phyloP scores from a whole-genome alignment of 1,140 invertebrate genomes.

The Drosophila kanapiae region DNA sequence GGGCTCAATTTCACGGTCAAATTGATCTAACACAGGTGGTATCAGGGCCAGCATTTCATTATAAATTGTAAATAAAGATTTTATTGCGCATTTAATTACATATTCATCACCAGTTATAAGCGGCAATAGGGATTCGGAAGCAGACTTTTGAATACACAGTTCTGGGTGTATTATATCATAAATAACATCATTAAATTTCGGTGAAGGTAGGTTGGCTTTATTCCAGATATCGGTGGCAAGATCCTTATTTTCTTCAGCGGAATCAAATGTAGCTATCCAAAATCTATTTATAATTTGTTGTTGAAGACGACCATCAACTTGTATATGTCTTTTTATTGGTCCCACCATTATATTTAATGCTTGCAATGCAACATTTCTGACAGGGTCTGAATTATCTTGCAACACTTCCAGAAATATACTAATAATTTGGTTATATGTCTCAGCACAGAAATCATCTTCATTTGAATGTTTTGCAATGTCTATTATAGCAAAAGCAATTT shows the following conservation, averaged over 20 bases:
- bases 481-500: slow-evolving; percentile 91
- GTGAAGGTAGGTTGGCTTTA: slow-evolving; percentile 86
- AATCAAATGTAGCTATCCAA: slow-evolving; percentile 92
- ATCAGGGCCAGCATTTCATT: slow-evolving; percentile 92
- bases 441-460: slow-evolving; percentile 88
- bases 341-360: slow-evolving; percentile 89
- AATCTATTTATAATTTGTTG: slow-evolving; percentile 89
- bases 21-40: slow-evolving; percentile 94
- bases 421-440: slow-evolving; percentile 90
- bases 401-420: slow-evolving; percentile 91
- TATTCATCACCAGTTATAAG: slow-evolving; percentile 87
- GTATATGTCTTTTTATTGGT: slow-evolving; percentile 89
- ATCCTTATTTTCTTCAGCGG: slow-evolving; percentile 88
- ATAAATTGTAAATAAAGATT: slow-evolving; percentile 91
- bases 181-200: slow-evolving; percentile 88
- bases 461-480: slow-evolving; percentile 91
- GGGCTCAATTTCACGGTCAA: slow-evolving; percentile 94
- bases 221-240: slow-evolving; percentile 91
- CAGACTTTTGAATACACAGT: slow-evolving; percentile 91
- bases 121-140: slow-evolving; percentile 90
- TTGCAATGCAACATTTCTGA: slow-evolving; percentile 93
- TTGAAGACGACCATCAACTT: slow-evolving; percentile 87
- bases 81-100: slow-evolving; percentile 87
- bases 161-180: slow-evolving; percentile 92
- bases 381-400: slow-evolving; percentile 88